Conservation (phyloP, 2,888 invertebrate genomes). For the Cephus rjabovi region DNA sequence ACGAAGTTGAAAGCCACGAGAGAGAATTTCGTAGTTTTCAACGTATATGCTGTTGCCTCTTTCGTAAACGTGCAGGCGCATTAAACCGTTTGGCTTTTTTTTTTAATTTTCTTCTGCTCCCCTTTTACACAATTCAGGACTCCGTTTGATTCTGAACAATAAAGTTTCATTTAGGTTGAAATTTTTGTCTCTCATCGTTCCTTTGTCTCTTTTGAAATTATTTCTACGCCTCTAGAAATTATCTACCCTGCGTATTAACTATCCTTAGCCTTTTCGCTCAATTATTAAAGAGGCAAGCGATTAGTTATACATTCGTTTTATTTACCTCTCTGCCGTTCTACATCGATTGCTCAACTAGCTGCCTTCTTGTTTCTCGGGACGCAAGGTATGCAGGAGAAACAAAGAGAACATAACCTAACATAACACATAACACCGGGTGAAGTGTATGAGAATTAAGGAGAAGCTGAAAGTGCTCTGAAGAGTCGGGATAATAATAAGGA, state of each 20-base stretch:
- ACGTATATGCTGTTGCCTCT: neutral
- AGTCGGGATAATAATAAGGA: neutral
- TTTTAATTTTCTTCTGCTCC: neutral
- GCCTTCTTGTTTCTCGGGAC: neutral
- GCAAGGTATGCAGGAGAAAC: constrained; percentile 8
- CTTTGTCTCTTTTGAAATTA: neutral
- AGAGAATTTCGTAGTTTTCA: constrained; percentile 18
- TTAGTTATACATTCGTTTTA: constrained; percentile 19
- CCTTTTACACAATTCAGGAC: neutral
- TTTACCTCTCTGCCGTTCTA: constrained; percentile 11
- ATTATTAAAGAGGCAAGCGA: constrained; percentile 7
- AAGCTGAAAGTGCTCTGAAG: neutral
- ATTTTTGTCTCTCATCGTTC: neutral
- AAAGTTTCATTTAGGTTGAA: neutral
- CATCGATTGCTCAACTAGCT: constrained; percentile 7
- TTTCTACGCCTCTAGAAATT: neutral
- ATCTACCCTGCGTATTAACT: neutral
- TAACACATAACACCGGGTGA: neutral
- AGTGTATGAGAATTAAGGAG: neutral
- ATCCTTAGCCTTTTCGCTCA: neutral
- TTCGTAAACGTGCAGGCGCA: neutral
- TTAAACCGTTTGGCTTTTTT: neutral
- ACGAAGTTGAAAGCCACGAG: neutral
- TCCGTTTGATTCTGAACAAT: neutral
- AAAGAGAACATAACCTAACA: neutral